Base-by-base conservation (phyloP, 2,888 invertebrate genomes). In the Andrena fulva region DNA sequence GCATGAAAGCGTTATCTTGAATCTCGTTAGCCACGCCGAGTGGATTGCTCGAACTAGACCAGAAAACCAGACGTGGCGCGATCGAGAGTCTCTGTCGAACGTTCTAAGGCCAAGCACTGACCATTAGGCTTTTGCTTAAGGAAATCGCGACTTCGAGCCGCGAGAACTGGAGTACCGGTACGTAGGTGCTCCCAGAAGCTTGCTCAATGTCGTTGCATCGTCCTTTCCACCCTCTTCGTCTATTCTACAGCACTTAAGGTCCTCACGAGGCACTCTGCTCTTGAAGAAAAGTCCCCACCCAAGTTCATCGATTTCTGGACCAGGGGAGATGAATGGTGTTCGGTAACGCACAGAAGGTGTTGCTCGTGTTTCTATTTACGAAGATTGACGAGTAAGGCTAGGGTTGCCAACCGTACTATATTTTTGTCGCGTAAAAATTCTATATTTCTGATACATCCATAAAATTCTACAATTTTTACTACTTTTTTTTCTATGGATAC, bases 151-250 rank as follows among this genome's bases (percentile, higher is more conserved):
- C 71, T 33, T 48, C 66, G 27, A 42, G 35, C 8, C 16, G 74
- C 56, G 70, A 81, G 74, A 86, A 84, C 68, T 72, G 24, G 64
- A 70, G 60, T 77, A 81, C 16, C n/a, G 66, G 56, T 52, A 73
- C 56, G 24, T 33, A 52, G 73, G 48, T 48, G 70, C 35, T 7
- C 29, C 31, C 10, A 12, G 71, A 80, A 82, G 64, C 79, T 85
- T 87, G 80, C 85, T 29, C 80, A 85, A 81, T 83, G 75, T 82
- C 81, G 81, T 80, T 86, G 72, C 78, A 73, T 56, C 68, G 68
- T 48, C 56, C 77, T 70, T 80, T 62, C 48, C 77, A 50, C 50
- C 50, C 35, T n/a, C 33, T n/a, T 64, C 42, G n/a, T 56, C 52
- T 60, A n/a, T 62, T 54, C 16, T 67, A 52, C 50, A 12, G 10